Percentiles rank a stretch among this genome's conserved stretches.
These are phyloP conservation scores for Thyatira batis DNA, from an alignment of 2,888 invertebrate species.

Conservation along the genomic window DNA sequence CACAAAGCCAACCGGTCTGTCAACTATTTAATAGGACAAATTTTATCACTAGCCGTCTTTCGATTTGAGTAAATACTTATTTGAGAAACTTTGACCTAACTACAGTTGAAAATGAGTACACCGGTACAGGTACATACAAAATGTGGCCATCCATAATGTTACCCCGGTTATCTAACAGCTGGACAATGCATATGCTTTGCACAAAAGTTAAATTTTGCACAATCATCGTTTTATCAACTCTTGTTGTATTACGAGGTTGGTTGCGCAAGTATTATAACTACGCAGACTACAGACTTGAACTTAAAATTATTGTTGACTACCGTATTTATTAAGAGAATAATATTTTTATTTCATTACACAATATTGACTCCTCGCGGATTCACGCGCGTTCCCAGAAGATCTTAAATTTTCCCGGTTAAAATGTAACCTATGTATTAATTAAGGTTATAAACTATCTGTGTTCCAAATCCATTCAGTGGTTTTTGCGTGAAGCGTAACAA, in stretches of 20 bases:
- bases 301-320: neutral
- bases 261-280: neutral
- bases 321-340: too few species aligned
- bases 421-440: too few species aligned
- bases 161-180: constrained; percentile 9
- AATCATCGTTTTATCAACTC: constrained; percentile 16
- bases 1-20: too few species aligned
- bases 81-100: neutral
- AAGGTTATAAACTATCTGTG: too few species aligned
- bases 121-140: neutral
- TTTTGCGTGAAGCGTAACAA: too few species aligned
- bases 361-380: too few species aligned
- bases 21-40: too few species aligned
- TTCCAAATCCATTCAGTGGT: too few species aligned
- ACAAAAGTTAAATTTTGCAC: constrained; percentile 7
- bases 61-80: neutral
- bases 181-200: constrained; percentile 9
- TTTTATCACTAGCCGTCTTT: too few species aligned
- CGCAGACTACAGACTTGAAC: neutral
- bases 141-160: neutral
- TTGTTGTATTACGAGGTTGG: constrained; percentile 4
- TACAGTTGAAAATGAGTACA: neutral
- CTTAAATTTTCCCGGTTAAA: too few species aligned
- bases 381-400: too few species aligned
- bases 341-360: too few species aligned